Conservation (phyloP, 2,888 invertebrate genomes). For the Lypha dubia region DNA sequence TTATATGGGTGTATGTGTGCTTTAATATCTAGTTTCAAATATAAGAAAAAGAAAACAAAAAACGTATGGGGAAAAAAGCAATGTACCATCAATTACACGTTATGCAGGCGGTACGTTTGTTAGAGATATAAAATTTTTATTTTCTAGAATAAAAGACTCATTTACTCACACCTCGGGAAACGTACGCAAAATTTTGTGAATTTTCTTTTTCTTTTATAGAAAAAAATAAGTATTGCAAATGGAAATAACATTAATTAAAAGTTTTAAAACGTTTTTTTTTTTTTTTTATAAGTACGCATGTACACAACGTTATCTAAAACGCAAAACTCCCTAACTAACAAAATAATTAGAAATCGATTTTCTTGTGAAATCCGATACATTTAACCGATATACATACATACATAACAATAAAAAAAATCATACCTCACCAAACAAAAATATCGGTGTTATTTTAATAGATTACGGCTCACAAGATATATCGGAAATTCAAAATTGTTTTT, state of each 20-base stretch:
- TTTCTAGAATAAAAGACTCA: neutral
- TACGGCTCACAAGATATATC: too few species aligned
- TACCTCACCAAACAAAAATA: too few species aligned
- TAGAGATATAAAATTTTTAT: neutral
- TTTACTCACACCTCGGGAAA: neutral
- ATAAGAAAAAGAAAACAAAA: neutral
- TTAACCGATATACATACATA: too few species aligned
- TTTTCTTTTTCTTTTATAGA: conserved; percentile 48
- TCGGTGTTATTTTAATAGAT: too few species aligned
- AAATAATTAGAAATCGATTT: too few species aligned
- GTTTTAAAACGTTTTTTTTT: conserved; percentile 5
- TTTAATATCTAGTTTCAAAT: conserved; percentile 43
- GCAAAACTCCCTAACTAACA: too few species aligned
- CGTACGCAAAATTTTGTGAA: conserved; percentile 21
- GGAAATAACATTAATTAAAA: conserved; percentile 44
- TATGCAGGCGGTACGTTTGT: conserved; percentile 39
- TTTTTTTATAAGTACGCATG: neutral
- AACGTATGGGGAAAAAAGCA: neutral
- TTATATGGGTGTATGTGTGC: neutral
- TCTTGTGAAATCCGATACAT: too few species aligned
- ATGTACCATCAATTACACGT: conserved; percentile 46
- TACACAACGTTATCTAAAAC: too few species aligned
- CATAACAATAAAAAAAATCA: too few species aligned
- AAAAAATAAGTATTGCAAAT: conserved; percentile 8
- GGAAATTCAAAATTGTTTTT: too few species aligned